Percentiles rank a stretch among this genome's conserved stretches.
Conservation (phyloP, 2,888 invertebrate species). For the Watsonalla binaria region DNA sequence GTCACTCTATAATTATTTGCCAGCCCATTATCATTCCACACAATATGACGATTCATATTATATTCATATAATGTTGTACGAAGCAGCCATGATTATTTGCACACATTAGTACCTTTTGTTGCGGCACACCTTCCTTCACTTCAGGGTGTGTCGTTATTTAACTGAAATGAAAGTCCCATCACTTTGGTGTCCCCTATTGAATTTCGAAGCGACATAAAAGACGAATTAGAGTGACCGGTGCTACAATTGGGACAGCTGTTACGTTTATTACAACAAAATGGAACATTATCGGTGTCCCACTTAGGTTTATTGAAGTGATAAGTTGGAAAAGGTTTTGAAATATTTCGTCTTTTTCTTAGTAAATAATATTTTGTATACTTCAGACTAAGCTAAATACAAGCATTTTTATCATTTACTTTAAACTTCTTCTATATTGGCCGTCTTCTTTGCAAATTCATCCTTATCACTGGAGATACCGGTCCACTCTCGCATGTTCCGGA, state of each 20-base stretch:
- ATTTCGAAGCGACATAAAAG: conserved; percentile 37
- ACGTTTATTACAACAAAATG: background rate
- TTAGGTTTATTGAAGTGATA: background rate
- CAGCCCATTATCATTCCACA: background rate
- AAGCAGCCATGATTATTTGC: background rate
- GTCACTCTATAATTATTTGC: background rate
- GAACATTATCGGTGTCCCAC: background rate
- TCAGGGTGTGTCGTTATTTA: conserved; percentile 35
- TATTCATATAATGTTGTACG: background rate
- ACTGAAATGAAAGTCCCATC: conserved; percentile 39
- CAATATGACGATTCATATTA: too few relatives aligned
- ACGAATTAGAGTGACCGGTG: conserved; percentile 30
- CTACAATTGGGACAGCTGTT: conserved; percentile 8
- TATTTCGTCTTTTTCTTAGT: too few relatives aligned
- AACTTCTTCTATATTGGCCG: too few relatives aligned
- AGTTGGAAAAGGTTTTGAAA: background rate
- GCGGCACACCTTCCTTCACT: conserved; percentile 25
- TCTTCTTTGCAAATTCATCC: too few relatives aligned
- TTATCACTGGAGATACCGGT: too few relatives aligned
- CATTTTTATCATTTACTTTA: too few relatives aligned
- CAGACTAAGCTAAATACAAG: too few relatives aligned
- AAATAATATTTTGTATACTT: too few relatives aligned
- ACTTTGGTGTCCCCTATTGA: conserved; percentile 34
- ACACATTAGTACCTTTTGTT: conserved; percentile 15
- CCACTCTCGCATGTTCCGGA: too few relatives aligned